Percentiles rank a stretch among this genome's conserved stretches.
Conservation (phyloP, 1,140 invertebrate genomes). For the Drosophila lacertosa region DNA sequence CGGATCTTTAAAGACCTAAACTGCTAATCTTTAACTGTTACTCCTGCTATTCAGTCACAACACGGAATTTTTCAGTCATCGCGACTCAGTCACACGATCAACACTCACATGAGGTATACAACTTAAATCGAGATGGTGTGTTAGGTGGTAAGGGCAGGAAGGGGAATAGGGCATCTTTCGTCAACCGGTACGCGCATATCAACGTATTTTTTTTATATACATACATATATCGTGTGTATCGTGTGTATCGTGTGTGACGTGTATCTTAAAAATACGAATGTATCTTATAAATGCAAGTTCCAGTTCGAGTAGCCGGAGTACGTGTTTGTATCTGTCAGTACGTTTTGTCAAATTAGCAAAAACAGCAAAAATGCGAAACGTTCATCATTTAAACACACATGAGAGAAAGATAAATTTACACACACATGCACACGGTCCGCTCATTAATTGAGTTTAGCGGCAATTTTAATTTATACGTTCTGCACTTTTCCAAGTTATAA, state of each 20-base stretch:
- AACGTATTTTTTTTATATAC: constrained; percentile 20
- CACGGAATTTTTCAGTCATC: no score
- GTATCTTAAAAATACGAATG: constrained; percentile 25
- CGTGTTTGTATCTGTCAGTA: constrained; percentile 31
- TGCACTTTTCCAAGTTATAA: constrained; percentile 71
- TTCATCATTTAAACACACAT: neutral
- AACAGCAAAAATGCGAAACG: constrained; percentile 39
- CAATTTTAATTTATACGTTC: constrained; percentile 74
- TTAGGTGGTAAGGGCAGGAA: neutral
- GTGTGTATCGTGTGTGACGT: neutral
- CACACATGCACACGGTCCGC: constrained; percentile 16
- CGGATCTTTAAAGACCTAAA: no score
- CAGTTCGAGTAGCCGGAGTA: constrained; percentile 15
- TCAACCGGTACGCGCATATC: constrained; percentile 54
- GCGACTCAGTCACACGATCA: no score
- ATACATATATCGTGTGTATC: constrained; percentile 1
- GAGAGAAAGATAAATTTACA: constrained; percentile 5
- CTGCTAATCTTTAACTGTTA: no score
- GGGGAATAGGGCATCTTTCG: constrained; percentile 54
- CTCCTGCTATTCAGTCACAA: no score
- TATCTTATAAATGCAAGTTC: constrained; percentile 21
- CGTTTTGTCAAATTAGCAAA: constrained; percentile 51
- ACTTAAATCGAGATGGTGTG: neutral
- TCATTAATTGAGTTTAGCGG: constrained; percentile 73
- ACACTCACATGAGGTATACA: no score